Base-by-base conservation (phyloP, 2,888 invertebrate genomes). In the Nyleta sp. region DNA sequence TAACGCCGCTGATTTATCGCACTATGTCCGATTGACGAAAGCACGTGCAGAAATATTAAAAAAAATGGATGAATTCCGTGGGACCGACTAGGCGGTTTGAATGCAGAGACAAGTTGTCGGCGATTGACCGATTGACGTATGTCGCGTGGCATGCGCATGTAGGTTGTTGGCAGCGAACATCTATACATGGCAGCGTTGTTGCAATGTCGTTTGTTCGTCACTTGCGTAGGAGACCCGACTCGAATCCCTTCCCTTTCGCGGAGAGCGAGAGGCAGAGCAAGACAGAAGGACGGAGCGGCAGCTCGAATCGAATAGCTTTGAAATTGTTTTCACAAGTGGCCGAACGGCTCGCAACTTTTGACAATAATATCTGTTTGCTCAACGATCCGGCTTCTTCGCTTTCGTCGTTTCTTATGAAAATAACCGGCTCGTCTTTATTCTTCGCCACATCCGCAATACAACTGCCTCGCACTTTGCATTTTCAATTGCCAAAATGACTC, bases 101-200 rank as follows among this genome's bases (percentile, higher is more conserved):
- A n/a, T n/a, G n/a, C n/a, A n/a, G n/a, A n/a, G n/a, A n/a, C n/a
- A n/a, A n/a, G n/a, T n/a, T n/a, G n/a, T n/a, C n/a, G n/a, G n/a
- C 48, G 76, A 62, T 67, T 74, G 76, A 72, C 59, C 60, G 78
- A 80, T 75, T 80, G 84, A 84, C 82, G 83, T 78, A 82, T 78
- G 80, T 84, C 85, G 81, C 83, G 84, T 86, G 86, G 86, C 83
- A 85, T 78, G 78, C 81, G 85, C 83, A 44, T 57, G 87, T 87
- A 84, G 87, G 87, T 71, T 82, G 83, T 78, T 75, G 82, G 80
- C 81, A 81, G 78, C 65, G 53, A 53, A 81, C 78, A 82, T 71
- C 86, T 87, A 85, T 86, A 87, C 83, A 88, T 84, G 88, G 86
- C 77, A 86, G 86, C 83, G 81, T 76, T 78, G 64, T 72, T 62